These are phyloP conservation scores for Tethea ocularis DNA, from an alignment of 2,888 invertebrate species.

Conservation along the genomic window DNA sequence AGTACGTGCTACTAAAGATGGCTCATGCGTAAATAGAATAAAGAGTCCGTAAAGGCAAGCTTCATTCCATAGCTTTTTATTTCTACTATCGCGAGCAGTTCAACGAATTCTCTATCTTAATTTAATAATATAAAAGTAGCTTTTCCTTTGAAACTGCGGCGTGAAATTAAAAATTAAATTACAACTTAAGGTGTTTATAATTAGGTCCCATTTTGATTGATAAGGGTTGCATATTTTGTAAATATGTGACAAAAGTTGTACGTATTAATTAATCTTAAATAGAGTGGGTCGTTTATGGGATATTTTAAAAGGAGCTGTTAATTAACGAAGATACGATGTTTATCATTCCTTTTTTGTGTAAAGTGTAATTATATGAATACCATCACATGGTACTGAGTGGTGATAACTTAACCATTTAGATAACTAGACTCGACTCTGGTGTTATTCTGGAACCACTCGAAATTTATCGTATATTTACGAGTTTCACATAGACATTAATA, in stretches of 20 bases:
- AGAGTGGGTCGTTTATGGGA: neutral
- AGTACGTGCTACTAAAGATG: slow-evolving; percentile 44
- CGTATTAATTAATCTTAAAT: neutral
- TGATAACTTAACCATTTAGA: slow-evolving; percentile 56
- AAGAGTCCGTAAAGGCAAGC: slow-evolving; percentile 54
- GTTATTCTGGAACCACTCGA: slow-evolving; percentile 19
- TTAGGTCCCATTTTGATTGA: slow-evolving; percentile 20
- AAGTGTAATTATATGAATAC: slow-evolving; percentile 41
- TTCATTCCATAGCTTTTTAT: slow-evolving; percentile 58
- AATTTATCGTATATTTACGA: neutral
- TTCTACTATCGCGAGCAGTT: slow-evolving; percentile 15
- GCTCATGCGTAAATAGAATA: slow-evolving; percentile 51
- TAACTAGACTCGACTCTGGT: slow-evolving; percentile 27
- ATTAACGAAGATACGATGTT: neutral
- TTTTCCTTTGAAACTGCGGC: neutral
- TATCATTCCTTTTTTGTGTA: neutral
- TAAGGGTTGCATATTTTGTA: slow-evolving; percentile 3
- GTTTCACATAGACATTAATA: no score
- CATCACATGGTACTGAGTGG: slow-evolving; percentile 35
- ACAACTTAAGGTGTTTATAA: slow-evolving; percentile 23
- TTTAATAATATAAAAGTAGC: neutral
- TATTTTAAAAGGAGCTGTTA: slow-evolving; percentile 10
- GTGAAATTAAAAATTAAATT: slow-evolving; percentile 15
- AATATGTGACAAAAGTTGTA: slow-evolving; percentile 5
- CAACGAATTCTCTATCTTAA: neutral